Evolutionary conservation across 1,140 invertebrate genomes (phyloP).

Genomic region (Trichonephila clavata): DNA sequence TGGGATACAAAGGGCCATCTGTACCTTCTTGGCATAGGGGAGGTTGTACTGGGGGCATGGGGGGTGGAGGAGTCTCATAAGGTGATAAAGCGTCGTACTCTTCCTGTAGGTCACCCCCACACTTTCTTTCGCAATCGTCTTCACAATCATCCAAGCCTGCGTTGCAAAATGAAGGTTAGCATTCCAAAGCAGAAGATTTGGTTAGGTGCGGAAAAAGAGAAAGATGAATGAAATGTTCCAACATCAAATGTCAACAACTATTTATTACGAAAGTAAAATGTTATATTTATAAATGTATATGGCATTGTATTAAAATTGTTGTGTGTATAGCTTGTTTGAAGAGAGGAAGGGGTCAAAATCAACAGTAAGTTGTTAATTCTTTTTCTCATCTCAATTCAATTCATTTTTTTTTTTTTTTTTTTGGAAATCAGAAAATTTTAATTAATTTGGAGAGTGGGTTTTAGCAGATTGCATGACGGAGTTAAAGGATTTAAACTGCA

Average conservation of each 20-base stretch:
- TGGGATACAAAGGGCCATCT: conserved; percentile 65
- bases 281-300: no score
- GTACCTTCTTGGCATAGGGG: conserved; percentile 65
- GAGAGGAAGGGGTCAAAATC: no score
- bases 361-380: no score
- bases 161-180: conserved; percentile 61
- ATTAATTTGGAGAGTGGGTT: no score
- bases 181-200: conserved; percentile 14
- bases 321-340: no score
- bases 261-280: no score
- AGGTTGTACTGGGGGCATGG: conserved; percentile 69
- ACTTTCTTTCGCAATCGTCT: conserved; percentile 71
- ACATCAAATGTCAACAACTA: background rate
- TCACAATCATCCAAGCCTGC: conserved; percentile 74
- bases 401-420: no score
- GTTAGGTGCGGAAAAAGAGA: conserved; percentile 1
- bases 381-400: no score
- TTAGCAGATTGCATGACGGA: no score
- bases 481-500: no score
- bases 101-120: conserved; percentile 63
- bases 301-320: no score
- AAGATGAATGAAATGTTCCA: conserved; percentile 42
- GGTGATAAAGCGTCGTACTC: conserved; percentile 71
- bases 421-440: no score
- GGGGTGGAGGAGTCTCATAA: conserved; percentile 72